Evolutionary conservation across 2,113 vertebrate genomes (phyloP), one percentile per base, ranked within the genome.

Genomic region (Rafetus swinhoei): DNA sequence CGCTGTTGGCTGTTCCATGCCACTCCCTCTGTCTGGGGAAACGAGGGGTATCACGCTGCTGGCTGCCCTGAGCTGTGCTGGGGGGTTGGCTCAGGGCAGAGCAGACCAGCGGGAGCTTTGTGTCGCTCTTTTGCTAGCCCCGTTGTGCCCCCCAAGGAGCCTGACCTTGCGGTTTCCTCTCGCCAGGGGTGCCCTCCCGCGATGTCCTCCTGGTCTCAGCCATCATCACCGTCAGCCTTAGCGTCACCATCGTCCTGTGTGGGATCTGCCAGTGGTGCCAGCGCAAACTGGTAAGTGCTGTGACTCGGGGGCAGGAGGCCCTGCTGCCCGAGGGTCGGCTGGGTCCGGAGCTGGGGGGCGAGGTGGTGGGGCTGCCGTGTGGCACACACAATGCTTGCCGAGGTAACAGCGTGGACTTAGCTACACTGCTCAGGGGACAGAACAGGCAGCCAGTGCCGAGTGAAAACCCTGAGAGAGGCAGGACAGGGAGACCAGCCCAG

Each of bases 211-310:
- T 99, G 97, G 99, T 99, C 97, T 99, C 99, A 94, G 98, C 99
- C 97, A 99, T 99, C 98, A 98, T 99, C 98, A 99, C 99, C 97
- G 98, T 99, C 98, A 99, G 99, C 98, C 98, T 99, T 97, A 99
- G 99, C 85, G 99, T 99, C 98, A 99, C 99, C 96, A 98, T 99
- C 97, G 98, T 99, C 97, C 99, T 99, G 97, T 99, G 99, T 92
- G 99, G 99, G 95, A 98, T 99, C 98, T 99, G 99, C 97, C 99
- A 99, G 97, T 99, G 99, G 99, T 99, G 99, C 98, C 99, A 99
- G 97, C 99, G 99, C 97, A 99, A 99, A 98, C 98, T 99, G 99
- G 99, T 99, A 96, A 99, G 99, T 98, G 94, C 88, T 80, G 59
- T 14, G 52, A 35, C 59, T 77, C 6, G 32, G 29, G 14, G 25